Conservation (phyloP, 2,113 vertebrate species). For the Gymnobelideus leadbeateri region DNA sequence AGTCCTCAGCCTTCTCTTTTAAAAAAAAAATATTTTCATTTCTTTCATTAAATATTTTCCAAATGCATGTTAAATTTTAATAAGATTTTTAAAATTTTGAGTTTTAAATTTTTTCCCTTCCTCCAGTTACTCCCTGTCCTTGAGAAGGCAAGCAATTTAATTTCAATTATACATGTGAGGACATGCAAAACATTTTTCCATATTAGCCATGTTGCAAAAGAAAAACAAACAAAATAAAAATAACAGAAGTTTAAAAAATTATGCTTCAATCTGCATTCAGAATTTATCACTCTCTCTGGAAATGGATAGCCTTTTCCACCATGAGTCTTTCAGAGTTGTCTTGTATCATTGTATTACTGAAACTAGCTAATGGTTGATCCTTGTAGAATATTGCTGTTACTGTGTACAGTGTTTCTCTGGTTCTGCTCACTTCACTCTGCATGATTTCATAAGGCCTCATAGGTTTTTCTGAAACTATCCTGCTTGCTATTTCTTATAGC, state of each 20-base stretch:
- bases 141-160: not conserved
- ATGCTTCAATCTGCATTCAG: not conserved
- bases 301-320: no score
- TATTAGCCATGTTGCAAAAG: not conserved
- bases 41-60: not conserved
- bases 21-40: not conserved
- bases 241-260: not conserved
- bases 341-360: no score
- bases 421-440: not conserved
- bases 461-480: not conserved
- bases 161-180: not conserved
- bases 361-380: no score
- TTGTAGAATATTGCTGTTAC: not conserved
- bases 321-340: no score
- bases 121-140: not conserved
- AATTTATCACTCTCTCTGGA: not conserved
- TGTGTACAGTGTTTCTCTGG: not conserved
- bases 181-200: not conserved
- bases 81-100: not conserved
- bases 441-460: not conserved
- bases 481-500: not conserved
- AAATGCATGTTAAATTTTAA: not conserved
- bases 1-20: not conserved
- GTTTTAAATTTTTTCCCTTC: not conserved
- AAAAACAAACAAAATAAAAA: not conserved